A percentile compares a stretch with the other conserved stretches of the same genome.
Evolutionary conservation across 1,140 invertebrate species (phyloP).

Genomic region (Penaeus japonicus): DNA sequence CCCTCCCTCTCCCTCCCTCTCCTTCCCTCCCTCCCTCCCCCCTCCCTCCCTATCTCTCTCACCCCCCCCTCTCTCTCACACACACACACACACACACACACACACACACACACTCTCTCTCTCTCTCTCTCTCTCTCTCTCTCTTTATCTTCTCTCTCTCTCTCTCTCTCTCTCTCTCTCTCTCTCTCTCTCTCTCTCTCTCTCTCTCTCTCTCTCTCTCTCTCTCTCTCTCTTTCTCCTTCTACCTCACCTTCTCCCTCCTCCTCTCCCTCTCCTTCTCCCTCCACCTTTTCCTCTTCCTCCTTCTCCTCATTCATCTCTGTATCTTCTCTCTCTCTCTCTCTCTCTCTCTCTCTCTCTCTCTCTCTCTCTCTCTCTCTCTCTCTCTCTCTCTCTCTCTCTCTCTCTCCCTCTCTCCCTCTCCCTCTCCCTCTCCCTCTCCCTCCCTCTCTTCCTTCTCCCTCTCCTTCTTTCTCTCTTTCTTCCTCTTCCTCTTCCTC

Average conservation of each 20-base stretch:
- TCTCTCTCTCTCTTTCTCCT: background rate
- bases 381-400: background rate
- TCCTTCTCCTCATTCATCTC: background rate
- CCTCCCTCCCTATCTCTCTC: background rate
- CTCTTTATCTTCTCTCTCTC: background rate
- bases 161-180: too few relatives aligned
- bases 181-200: background rate
- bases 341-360: background rate
- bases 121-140: background rate
- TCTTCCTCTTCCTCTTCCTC: background rate
- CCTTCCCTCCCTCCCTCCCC: background rate
- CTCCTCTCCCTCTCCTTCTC: background rate
- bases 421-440: background rate
- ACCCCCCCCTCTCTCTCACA: background rate
- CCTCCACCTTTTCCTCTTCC: background rate
- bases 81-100: too few relatives aligned
- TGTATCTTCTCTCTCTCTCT: background rate
- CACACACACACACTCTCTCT: too few relatives aligned
- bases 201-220: conserved; percentile 13
- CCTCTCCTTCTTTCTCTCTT: background rate
- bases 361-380: background rate
- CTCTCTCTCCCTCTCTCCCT: background rate
- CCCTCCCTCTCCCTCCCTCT: background rate
- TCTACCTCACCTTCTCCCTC: background rate
- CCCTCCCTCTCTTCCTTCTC: conserved; percentile 1